phyloP scores from a whole-genome alignment of 2,888 invertebrate genomes.

The Dicyrtoma fusca region DNA sequence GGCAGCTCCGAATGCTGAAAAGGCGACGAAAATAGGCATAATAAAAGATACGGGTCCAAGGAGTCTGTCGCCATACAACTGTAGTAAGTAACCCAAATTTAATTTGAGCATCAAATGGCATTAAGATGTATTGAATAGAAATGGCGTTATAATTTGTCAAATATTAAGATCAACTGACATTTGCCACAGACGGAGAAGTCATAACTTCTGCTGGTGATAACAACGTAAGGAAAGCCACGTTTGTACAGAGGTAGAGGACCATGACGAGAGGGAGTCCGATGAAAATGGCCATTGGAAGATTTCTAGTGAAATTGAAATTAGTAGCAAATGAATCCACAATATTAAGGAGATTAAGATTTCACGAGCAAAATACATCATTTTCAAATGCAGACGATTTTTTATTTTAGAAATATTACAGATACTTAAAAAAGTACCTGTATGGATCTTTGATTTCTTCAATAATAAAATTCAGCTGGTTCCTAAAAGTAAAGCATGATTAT shows the following conservation, averaged over 20 bases:
- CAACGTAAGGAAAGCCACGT: constrained; percentile 91
- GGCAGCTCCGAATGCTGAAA: constrained; percentile 79
- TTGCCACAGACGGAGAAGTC: constrained; percentile 90
- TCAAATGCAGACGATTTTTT: not conserved
- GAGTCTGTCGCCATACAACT: constrained; percentile 61
- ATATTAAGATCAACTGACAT: no score
- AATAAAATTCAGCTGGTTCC: constrained; percentile 67
- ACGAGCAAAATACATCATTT: not conserved
- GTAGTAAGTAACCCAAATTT: not conserved
- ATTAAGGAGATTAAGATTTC: not conserved
- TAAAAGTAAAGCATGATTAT: no score
- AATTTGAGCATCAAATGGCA: not conserved
- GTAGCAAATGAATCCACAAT: not conserved
- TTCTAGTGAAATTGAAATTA: constrained; percentile 64
- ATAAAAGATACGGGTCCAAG: constrained; percentile 70
- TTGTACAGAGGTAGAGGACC: constrained; percentile 88
- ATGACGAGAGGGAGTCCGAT: constrained; percentile 89
- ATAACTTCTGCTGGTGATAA: constrained; percentile 93
- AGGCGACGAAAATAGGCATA: constrained; percentile 75
- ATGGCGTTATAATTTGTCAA: no score
- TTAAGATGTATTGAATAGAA: no score
- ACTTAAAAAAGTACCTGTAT: constrained; percentile 56
- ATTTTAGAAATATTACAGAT: not conserved
- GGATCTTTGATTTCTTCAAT: constrained; percentile 66
- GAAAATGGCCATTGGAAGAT: constrained; percentile 88